Conservation (phyloP, 1,140 invertebrate genomes). For the Doryteuthis pealeii region DNA sequence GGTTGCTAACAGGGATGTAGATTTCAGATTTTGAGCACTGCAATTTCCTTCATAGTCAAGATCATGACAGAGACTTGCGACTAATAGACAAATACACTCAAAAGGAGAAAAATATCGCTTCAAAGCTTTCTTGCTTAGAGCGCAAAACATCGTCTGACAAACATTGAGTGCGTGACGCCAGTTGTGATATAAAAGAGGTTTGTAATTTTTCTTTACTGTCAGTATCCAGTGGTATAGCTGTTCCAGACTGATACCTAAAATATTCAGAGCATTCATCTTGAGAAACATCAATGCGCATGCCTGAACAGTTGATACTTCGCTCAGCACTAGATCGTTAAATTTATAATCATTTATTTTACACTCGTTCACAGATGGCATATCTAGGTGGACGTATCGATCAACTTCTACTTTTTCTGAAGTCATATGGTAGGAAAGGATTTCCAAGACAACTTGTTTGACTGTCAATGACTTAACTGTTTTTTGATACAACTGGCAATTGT, state of each 20-base stretch:
- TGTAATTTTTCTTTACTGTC: slow-evolving; percentile 70
- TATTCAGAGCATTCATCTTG: slow-evolving; percentile 81
- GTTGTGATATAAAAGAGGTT: slow-evolving; percentile 94
- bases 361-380: slow-evolving; percentile 15
- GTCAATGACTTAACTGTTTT: slow-evolving; percentile 74
- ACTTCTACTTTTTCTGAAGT: slow-evolving; percentile 84
- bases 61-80: slow-evolving; percentile 49
- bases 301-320: slow-evolving; percentile 85
- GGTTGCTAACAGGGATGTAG: slow-evolving; percentile 53
- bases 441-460: slow-evolving; percentile 89
- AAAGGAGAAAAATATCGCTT: slow-evolving; percentile 20
- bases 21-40: slow-evolving; percentile 46
- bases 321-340: slow-evolving; percentile 57
- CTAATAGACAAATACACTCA: slow-evolving; percentile 41
- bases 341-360: slow-evolving; percentile 21
- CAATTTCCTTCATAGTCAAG: slow-evolving; percentile 51
- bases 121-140: slow-evolving; percentile 65
- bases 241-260: slow-evolving; percentile 91
- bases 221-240: slow-evolving; percentile 85
- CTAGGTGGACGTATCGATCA: slow-evolving; percentile 63
- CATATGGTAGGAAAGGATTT: slow-evolving; percentile 91
- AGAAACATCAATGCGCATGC: slow-evolving; percentile 88
- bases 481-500: slow-evolving; percentile 95
- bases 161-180: slow-evolving; percentile 95
- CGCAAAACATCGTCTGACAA: slow-evolving; percentile 93